Evolutionary conservation across 2,888 invertebrate genomes (phyloP).

Genomic region (Corbicula japonica): DNA sequence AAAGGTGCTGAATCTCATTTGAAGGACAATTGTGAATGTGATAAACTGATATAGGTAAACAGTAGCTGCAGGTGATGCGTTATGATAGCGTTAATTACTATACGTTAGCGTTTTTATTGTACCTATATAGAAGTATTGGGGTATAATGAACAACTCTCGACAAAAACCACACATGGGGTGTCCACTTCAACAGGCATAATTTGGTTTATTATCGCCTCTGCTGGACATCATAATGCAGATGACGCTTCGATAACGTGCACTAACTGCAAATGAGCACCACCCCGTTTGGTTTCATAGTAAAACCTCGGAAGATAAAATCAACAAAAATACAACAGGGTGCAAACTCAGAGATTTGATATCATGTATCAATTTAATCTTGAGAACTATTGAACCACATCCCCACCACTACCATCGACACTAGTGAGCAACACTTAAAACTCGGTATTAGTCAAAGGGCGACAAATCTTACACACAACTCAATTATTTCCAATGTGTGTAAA

Average conservation of each 20-base stretch:
- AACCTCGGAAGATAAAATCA: no score
- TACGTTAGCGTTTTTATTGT: constrained; percentile 17
- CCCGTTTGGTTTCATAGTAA: no score
- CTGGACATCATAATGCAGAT: constrained; percentile 1
- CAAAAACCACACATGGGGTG: constrained; percentile 28
- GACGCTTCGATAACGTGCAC: no score
- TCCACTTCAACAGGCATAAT: not conserved
- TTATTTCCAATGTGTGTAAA: no score
- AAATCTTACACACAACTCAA: no score
- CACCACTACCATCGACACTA: no score
- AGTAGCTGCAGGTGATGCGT: constrained; percentile 33
- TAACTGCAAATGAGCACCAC: no score
- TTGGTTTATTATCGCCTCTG: constrained; percentile 19
- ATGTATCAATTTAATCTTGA: no score
- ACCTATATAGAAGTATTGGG: constrained; percentile 17
- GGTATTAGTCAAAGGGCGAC: constrained; percentile 22
- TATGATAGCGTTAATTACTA: constrained; percentile 32
- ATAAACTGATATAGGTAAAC: constrained; percentile 22
- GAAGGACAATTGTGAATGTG: constrained; percentile 14
- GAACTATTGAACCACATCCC: no score
- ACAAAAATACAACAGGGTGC: no score
- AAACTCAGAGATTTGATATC: no score
- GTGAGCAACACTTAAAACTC: no score
- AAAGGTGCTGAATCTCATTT: constrained; percentile 19
- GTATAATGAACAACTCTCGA: constrained; percentile 16